Evolutionary conservation across 2,113 vertebrate genomes (phyloP).

Genomic region (Lycocorax pyrrhopterus): DNA sequence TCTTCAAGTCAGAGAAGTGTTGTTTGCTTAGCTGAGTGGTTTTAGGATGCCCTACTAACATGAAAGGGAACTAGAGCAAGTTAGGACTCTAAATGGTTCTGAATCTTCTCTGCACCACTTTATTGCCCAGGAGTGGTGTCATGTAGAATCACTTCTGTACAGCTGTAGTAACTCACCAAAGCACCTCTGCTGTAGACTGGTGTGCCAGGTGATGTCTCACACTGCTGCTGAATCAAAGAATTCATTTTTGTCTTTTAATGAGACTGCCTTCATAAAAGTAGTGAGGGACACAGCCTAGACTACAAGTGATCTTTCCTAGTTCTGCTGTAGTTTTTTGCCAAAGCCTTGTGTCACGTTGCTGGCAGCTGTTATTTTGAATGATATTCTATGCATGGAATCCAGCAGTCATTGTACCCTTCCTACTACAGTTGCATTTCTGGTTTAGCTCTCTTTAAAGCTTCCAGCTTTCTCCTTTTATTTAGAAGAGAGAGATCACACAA

Average conservation of each 20-base stretch:
- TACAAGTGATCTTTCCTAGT: neutral
- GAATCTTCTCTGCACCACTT: neutral
- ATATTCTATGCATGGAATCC: neutral
- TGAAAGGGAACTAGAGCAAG: neutral
- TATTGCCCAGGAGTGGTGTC: neutral
- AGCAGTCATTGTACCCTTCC: neutral
- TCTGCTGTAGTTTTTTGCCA: neutral
- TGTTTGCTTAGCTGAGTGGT: neutral
- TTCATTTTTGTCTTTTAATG: neutral
- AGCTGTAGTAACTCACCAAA: neutral
- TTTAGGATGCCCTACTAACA: neutral
- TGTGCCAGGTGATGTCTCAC: neutral
- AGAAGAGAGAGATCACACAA: neutral
- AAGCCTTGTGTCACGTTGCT: neutral
- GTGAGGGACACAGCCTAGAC: neutral
- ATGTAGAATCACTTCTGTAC: neutral
- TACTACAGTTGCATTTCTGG: neutral
- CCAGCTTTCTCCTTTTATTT: neutral
- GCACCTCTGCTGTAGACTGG: neutral
- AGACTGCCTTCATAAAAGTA: neutral
- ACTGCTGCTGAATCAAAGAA: neutral
- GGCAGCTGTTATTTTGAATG: neutral
- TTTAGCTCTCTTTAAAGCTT: neutral
- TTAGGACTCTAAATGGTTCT: neutral
- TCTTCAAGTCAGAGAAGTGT: neutral